Evolutionary conservation across 1,140 invertebrate species (phyloP).

Genomic region (Drosophila mojavensis): DNA sequence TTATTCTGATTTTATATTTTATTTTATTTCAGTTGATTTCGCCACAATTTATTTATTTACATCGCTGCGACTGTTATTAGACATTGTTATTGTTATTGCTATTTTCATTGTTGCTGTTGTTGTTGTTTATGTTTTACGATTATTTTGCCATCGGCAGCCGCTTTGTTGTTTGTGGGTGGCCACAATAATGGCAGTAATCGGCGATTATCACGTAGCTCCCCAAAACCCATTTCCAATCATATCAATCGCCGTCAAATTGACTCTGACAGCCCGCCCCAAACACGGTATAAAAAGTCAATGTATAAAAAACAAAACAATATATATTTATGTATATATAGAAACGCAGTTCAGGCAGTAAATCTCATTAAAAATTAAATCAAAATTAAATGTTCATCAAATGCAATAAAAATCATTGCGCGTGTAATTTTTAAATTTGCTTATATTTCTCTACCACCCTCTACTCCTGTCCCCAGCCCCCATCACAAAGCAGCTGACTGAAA

Average conservation of each 20-base stretch:
- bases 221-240: conserved; percentile 14
- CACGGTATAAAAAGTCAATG: conserved; percentile 12
- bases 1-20: conserved; percentile 9
- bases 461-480: background rate
- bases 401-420: conserved; percentile 67
- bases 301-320: conserved; percentile 7
- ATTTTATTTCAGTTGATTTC: conserved; percentile 27
- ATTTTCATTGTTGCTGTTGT: background rate
- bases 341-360: conserved; percentile 35
- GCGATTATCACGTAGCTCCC: conserved; percentile 64
- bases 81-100: conserved; percentile 8
- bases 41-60: conserved; percentile 32
- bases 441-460: background rate
- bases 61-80: conserved; percentile 13
- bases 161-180: conserved; percentile 57
- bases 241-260: conserved; percentile 27
- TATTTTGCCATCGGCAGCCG: conserved; percentile 30
- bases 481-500: background rate
- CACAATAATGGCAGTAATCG: conserved; percentile 66
- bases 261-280: conserved; percentile 41
- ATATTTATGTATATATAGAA: conserved; percentile 4
- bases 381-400: conserved; percentile 76
- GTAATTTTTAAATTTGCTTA: conserved; percentile 40
- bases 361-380: conserved; percentile 78
- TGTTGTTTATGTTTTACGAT: conserved; percentile 34